Percentiles rank a stretch among this genome's conserved stretches.
Conservation (phyloP, 2,888 invertebrate genomes). For the Oxytorus armatus region DNA sequence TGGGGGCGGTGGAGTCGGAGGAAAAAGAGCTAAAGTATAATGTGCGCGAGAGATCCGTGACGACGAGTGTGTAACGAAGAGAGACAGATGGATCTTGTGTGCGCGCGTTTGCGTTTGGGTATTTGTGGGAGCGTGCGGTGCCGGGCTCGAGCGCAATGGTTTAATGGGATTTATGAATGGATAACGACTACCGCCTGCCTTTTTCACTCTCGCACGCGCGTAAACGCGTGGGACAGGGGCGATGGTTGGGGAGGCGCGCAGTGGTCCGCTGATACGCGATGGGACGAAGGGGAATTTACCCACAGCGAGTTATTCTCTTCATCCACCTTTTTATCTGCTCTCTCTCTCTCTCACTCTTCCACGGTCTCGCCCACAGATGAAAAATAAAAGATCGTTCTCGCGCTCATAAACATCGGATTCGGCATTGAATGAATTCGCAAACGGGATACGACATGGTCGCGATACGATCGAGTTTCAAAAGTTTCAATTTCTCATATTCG, state of each 20-base stretch:
- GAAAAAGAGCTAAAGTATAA: conserved; percentile 30
- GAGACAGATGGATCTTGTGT: neutral
- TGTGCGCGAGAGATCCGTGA: conserved; percentile 13
- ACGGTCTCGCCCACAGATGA: neutral
- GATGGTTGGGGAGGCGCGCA: conserved; percentile 4
- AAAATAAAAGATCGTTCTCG: neutral
- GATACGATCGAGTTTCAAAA: neutral
- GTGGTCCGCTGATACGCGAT: conserved; percentile 43
- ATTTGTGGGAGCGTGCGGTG: conserved; percentile 51
- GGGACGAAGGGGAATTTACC: conserved; percentile 26
- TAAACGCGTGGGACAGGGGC: conserved; percentile 47
- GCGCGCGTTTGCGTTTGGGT: conserved; percentile 1
- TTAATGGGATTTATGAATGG: conserved; percentile 79
- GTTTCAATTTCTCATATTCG: conserved; percentile 2
- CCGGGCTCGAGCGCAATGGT: conserved; percentile 71
- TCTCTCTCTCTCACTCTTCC: conserved; percentile 1
- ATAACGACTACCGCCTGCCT: conserved; percentile 74
- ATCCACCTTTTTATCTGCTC: conserved; percentile 13
- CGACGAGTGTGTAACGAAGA: conserved; percentile 8
- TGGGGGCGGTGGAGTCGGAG: conserved; percentile 41
- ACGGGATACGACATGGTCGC: neutral
- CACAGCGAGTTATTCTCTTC: conserved; percentile 29
- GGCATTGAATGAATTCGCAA: neutral
- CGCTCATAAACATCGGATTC: conserved; percentile 16
- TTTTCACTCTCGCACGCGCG: conserved; percentile 72